phyloP scores from a whole-genome alignment of 2,888 invertebrate genomes.

The Osedax frankpressi region DNA sequence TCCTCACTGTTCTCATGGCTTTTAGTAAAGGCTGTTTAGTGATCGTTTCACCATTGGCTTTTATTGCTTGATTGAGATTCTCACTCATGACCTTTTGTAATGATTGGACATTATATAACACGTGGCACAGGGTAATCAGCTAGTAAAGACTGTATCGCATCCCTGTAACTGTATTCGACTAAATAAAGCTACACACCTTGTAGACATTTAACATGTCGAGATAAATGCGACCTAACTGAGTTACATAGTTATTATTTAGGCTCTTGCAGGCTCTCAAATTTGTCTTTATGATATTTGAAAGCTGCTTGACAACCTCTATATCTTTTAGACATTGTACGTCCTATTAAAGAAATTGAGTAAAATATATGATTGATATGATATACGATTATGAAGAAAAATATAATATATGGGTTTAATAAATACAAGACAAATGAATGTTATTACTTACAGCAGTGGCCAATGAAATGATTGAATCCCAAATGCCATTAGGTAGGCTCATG shows the following conservation, averaged over 20 bases:
- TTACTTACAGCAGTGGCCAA: conserved; percentile 59
- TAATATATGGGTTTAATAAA: not conserved
- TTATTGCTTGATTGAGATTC: conserved; percentile 56
- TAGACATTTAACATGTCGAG: conserved; percentile 98
- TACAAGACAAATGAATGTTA: not conserved
- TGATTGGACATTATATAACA: too few species aligned
- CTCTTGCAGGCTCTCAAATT: conserved; percentile 98
- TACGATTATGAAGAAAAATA: not conserved
- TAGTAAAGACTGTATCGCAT: too few species aligned
- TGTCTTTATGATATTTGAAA: conserved; percentile 93
- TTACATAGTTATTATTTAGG: conserved; percentile 85
- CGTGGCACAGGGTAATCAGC: too few species aligned
- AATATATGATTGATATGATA: not conserved
- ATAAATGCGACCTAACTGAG: conserved; percentile 86
- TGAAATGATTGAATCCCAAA: conserved; percentile 92
- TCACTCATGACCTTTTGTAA: conserved; percentile 72
- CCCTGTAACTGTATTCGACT: not conserved
- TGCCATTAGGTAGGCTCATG: conserved; percentile 92
- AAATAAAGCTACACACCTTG: conserved; percentile 60
- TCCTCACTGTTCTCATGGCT: conserved; percentile 94
- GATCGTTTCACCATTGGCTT: conserved; percentile 84
- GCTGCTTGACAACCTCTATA: conserved; percentile 86
- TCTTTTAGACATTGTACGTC: conserved; percentile 92
- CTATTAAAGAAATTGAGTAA: conserved; percentile 39
- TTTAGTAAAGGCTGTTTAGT: conserved; percentile 94